Percentiles rank a stretch among this genome's conserved stretches.
phyloP scores from a whole-genome alignment of 2,113 vertebrate species.

The Podiceps cristatus region DNA sequence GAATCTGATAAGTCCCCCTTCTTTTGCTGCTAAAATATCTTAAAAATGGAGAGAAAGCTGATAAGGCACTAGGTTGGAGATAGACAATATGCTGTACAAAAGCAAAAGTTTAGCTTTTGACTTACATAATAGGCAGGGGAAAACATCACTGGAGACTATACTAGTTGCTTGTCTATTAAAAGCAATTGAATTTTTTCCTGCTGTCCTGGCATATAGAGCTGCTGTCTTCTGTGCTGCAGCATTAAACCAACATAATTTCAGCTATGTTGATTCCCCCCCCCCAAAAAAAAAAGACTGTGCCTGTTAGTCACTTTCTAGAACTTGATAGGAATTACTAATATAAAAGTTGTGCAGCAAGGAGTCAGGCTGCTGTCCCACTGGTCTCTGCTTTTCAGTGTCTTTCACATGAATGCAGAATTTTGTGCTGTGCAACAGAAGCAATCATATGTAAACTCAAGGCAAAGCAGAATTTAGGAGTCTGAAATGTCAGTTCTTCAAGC shows the following conservation, averaged over 20 bases:
- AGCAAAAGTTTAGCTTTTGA: not conserved
- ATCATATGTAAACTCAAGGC: not conserved
- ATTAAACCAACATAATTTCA: not conserved
- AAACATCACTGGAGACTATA: constrained; percentile 40
- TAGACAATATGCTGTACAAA: not conserved
- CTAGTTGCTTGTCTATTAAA: constrained; percentile 44
- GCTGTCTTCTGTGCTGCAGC: not conserved
- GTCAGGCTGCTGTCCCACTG: not conserved
- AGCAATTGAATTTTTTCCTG: constrained; percentile 2
- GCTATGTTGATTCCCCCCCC: not conserved
- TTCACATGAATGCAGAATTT: not conserved
- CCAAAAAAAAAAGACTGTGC: not conserved
- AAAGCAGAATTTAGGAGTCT: not conserved
- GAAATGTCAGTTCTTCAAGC: not conserved
- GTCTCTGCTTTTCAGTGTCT: not conserved
- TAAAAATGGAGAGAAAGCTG: not conserved
- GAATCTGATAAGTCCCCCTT: not conserved
- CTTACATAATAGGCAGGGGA: constrained; percentile 29
- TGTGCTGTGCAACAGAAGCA: not conserved
- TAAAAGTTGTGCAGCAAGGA: not conserved
- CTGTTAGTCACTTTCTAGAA: not conserved
- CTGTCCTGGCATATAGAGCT: not conserved
- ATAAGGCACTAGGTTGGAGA: not conserved
- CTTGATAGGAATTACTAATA: not conserved
- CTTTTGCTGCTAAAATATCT: not conserved